These are phyloP conservation scores for Lottia gigantea DNA, from an alignment of 2,888 invertebrate genomes.

Conservation along the genomic window DNA sequence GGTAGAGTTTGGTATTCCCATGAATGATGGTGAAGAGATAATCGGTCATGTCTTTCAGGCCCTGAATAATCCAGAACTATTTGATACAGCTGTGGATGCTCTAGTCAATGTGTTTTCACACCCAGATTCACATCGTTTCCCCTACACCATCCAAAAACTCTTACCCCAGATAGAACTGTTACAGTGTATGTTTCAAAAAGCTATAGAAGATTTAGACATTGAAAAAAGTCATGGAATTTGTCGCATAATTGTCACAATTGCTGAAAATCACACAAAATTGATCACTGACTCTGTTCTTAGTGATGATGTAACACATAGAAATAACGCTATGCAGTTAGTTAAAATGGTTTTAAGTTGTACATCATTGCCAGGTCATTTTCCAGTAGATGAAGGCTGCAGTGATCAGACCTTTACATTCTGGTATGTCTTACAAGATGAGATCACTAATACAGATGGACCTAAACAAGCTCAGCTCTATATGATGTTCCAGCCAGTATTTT, in stretches of 20 bases:
- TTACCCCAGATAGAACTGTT: conserved; percentile 74
- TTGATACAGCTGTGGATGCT: conserved; percentile 76
- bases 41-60: conserved; percentile 60
- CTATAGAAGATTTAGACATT: conserved; percentile 64
- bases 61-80: conserved; percentile 67
- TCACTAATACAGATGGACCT: conserved; percentile 71
- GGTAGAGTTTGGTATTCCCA: conserved; percentile 74
- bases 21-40: conserved; percentile 68
- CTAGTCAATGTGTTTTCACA: conserved; percentile 74
- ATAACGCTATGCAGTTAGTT: conserved; percentile 76
- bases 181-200: conserved; percentile 67
- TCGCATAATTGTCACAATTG: conserved; percentile 72
- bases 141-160: conserved; percentile 73
- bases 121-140: conserved; percentile 75
- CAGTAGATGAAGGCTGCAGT: conserved; percentile 87
- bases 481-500: conserved; percentile 81
- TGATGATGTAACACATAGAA: conserved; percentile 69
- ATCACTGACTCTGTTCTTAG: conserved; percentile 72
- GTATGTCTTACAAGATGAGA: conserved; percentile 84
- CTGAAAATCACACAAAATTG: conserved; percentile 77
- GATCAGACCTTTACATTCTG: conserved; percentile 89
- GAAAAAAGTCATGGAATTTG: conserved; percentile 71
- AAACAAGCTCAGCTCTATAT: conserved; percentile 71
- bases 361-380: conserved; percentile 84
- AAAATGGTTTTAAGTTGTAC: conserved; percentile 83